Base-by-base conservation (phyloP, 1,140 invertebrate genomes). In the Bombus consobrinus region DNA sequence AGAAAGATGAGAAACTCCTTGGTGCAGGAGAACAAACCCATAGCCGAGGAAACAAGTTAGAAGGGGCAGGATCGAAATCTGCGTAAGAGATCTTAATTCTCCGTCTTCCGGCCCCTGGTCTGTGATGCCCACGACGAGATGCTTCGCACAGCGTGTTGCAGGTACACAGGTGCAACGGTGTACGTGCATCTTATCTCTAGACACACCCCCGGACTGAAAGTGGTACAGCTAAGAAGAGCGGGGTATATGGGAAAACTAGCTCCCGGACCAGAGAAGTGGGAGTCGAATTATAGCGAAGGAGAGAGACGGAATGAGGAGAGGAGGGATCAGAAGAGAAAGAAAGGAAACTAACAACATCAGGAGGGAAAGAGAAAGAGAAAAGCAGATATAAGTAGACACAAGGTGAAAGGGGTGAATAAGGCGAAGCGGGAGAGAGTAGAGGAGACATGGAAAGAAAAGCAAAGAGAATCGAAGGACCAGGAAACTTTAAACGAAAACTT, bases 181-280 rank as follows among this genome's bases (percentile, higher is more conserved):
- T 86, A 83, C 57, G 80, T 89, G 85, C 83, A 89, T 79, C 86
- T 92, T 91, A 92, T 91, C 89, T 91, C 77, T 71, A 85, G 90
- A 92, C 88, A 92, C 88, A 92, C 89, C 88, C 90, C 81, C 81
- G 82, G 69, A 41, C 62, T 32, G 79, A 41, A 71, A 32, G 47
- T 53, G 47, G 39, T 39, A 57, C 75, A 39, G 66, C 22, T 28
- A 32, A 34, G 41, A 66, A 53, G 84, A 53, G 76, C 37, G 64
- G 59, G 64, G 43, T 37, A 34, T 32, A 77, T n/a, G 28, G 62
- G 82, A 84, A 71, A 78, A 71, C 75, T 78, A 59, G 74, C 74
- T 69, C 9, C 47, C 18, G 64, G 57, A 69, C 28, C 37, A n/a
- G 64, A 57, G 83, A 73, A 73, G 76, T 80, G 76, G 83, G 77